phyloP scores from a whole-genome alignment of 1,140 invertebrate genomes.

The Drosophila kikkawai region DNA sequence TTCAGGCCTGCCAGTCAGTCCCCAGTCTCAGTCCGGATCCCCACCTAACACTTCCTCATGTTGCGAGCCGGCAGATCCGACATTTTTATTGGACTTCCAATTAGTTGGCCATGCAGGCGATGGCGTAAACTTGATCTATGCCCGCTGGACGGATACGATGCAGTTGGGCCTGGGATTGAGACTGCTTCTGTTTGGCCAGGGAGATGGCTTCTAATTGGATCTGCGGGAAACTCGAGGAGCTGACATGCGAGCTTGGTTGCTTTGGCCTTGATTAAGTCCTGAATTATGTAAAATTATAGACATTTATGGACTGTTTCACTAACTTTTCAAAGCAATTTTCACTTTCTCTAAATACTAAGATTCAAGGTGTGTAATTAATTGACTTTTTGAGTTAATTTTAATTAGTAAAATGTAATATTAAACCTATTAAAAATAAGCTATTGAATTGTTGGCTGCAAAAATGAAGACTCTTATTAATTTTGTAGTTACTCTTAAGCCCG shows the following conservation, averaged over 20 bases:
- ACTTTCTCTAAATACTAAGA: too few relatives aligned
- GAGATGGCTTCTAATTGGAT: conserved; percentile 55
- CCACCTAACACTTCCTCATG: conserved; percentile 21
- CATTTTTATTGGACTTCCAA: conserved; percentile 84
- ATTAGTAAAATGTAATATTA: neutral
- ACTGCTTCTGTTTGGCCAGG: conserved; percentile 45
- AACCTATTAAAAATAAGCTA: neutral
- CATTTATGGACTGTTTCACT: neutral
- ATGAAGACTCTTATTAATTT: neutral
- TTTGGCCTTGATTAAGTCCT: conserved; percentile 1
- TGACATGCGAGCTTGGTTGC: conserved; percentile 25
- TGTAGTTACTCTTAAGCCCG: too few relatives aligned
- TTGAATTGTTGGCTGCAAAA: neutral
- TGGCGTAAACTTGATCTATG: conserved; percentile 80
- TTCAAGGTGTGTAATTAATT: neutral
- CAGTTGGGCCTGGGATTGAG: conserved; percentile 16
- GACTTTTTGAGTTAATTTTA: too few relatives aligned
- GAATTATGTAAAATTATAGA: neutral
- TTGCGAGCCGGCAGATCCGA: conserved; percentile 62
- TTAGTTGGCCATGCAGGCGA: conserved; percentile 67
- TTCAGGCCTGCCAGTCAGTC: conserved; percentile 9
- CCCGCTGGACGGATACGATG: conserved; percentile 21
- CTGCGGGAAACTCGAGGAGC: conserved; percentile 34
- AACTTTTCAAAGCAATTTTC: too few relatives aligned
- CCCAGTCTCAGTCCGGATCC: neutral